Conservation (phyloP, 1,140 invertebrate genomes). For the Archivesica marissinica region DNA sequence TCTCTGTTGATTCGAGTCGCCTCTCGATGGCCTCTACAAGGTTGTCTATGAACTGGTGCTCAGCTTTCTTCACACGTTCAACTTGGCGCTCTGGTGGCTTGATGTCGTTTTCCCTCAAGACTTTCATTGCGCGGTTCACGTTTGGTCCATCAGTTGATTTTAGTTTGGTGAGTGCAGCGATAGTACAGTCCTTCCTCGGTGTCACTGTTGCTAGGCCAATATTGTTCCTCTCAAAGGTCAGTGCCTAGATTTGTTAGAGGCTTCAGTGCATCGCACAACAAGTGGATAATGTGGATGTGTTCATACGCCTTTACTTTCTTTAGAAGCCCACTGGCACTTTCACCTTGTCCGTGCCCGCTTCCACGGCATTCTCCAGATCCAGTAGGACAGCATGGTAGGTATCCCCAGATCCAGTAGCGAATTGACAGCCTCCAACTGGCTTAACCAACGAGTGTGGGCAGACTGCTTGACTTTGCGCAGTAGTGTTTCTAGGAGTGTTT, state of each 20-base stretch:
- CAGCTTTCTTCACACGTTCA: constrained; percentile 18
- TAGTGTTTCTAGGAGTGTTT: constrained; percentile 2
- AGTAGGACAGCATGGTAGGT: too few species aligned
- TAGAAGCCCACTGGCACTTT: not conserved
- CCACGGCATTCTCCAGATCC: constrained; percentile 33
- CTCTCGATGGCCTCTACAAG: not conserved
- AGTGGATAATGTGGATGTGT: not conserved
- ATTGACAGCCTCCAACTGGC: constrained; percentile 15
- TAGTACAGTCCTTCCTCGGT: not conserved
- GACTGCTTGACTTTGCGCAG: not conserved
- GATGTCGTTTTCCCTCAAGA: not conserved
- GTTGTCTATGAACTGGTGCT: constrained; percentile 18
- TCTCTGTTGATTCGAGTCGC: not conserved
- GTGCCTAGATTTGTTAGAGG: constrained; percentile 6
- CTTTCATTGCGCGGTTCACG: not conserved
- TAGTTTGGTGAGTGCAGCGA: not conserved
- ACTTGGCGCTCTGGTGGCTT: not conserved
- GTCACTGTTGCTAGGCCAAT: too few species aligned
- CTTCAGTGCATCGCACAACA: constrained; percentile 17
- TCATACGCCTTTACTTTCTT: constrained; percentile 21
- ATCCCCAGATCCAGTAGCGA: constrained; percentile 3
- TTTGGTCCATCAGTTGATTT: constrained; percentile 10
- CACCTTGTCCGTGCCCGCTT: constrained; percentile 9
- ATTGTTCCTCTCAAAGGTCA: too few species aligned
- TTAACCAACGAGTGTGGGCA: constrained; percentile 12